Percentiles rank a stretch among this genome's conserved stretches.
Evolutionary conservation across 2,797 vertebrate genomes (phyloP).

Genomic region (Poeciliopsis paucimaculata): DNA sequence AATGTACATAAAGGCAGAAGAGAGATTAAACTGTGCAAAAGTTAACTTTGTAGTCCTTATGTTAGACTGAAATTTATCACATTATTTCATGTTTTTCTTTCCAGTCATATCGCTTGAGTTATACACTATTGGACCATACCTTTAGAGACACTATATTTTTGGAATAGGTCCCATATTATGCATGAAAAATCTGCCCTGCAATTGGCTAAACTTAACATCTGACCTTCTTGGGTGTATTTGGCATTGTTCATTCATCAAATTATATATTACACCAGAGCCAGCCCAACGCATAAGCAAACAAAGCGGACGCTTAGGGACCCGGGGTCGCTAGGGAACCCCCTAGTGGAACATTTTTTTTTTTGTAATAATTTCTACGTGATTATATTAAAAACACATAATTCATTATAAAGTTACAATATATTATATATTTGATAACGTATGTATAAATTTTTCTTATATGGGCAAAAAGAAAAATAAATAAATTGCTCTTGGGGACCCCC

Average conservation of each 20-base stretch:
- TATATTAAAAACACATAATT: too few relatives aligned
- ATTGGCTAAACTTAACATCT: neutral
- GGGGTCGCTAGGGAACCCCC: too few relatives aligned
- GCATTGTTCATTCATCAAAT: neutral
- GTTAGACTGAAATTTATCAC: neutral
- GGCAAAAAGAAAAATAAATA: too few relatives aligned
- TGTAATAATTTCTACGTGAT: too few relatives aligned
- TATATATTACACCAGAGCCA: neutral
- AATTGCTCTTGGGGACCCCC: too few relatives aligned
- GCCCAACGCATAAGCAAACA: too few relatives aligned
- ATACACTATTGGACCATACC: neutral
- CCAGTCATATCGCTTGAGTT: neutral
- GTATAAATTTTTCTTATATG: too few relatives aligned
- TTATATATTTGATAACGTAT: too few relatives aligned
- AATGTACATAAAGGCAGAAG: constrained; percentile 60
- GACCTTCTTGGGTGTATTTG: neutral
- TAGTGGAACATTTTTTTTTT: too few relatives aligned
- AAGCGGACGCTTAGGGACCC: too few relatives aligned
- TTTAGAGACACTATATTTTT: neutral
- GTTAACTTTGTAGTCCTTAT: neutral
- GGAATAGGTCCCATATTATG: neutral
- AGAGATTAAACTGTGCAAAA: neutral
- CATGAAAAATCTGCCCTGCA: neutral
- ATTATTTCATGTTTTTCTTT: neutral
- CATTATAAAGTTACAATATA: too few relatives aligned